These are phyloP conservation scores for Aegotheles bennettii DNA, from an alignment of 2,113 vertebrate genomes.

Conservation along the genomic window DNA sequence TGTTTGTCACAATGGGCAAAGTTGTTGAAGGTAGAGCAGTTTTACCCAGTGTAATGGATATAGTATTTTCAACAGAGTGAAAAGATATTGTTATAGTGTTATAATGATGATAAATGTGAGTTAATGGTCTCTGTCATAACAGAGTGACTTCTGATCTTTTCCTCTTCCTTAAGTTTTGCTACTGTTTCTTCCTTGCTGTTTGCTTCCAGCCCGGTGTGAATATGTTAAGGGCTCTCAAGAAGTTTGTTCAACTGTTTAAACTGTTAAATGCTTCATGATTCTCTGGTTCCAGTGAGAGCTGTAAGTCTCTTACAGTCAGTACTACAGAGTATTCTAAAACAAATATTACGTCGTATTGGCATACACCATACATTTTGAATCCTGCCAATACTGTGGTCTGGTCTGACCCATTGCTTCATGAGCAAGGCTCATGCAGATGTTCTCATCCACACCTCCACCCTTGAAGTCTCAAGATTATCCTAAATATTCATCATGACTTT, in stretches of 20 bases:
- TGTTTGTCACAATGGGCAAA: neutral
- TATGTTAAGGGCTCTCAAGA: neutral
- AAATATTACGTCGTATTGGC: constrained; percentile 35
- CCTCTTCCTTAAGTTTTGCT: neutral
- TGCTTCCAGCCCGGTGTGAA: neutral
- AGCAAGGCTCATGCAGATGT: neutral
- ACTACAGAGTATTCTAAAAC: neutral
- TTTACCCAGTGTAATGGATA: neutral
- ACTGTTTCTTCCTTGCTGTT: neutral
- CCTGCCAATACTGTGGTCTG: neutral
- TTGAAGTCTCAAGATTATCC: neutral
- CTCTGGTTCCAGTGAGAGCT: neutral
- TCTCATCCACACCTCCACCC: neutral
- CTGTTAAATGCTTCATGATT: neutral
- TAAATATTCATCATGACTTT: neutral
- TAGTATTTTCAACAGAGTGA: neutral
- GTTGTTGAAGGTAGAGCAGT: neutral
- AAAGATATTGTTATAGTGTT: neutral
- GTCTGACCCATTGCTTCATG: neutral
- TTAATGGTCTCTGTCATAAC: neutral
- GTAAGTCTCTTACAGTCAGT: neutral
- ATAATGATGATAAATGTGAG: neutral
- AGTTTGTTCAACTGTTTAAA: constrained; percentile 34
- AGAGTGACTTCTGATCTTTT: neutral
- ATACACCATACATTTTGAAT: neutral